Percentiles rank a stretch among this genome's conserved stretches.
These are phyloP conservation scores for Oreotragus oreotragus DNA, from an alignment of 2,113 vertebrate species.

Conservation along the genomic window DNA sequence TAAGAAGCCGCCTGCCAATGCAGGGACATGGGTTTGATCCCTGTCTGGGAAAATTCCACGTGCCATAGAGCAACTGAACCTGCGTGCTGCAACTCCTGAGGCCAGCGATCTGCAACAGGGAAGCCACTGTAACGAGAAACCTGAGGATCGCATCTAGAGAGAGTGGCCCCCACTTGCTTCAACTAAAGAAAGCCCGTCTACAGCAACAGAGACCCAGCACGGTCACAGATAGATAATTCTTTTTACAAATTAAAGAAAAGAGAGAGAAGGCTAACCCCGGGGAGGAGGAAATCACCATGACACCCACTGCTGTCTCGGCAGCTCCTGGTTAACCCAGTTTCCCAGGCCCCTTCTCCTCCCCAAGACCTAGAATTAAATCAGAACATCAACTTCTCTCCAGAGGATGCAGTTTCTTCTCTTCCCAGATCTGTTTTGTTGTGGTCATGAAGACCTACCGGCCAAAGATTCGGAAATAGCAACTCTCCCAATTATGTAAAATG, in stretches of 20 bases:
- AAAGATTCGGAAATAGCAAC: slow-evolving; percentile 69
- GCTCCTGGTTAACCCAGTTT: background rate
- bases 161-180: background rate
- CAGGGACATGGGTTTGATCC: background rate
- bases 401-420: slow-evolving; percentile 37
- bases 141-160: background rate
- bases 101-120: background rate
- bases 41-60: background rate
- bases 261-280: background rate
- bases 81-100: background rate
- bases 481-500: slow-evolving; percentile 69
- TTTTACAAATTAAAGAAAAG: background rate
- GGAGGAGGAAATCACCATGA: background rate
- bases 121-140: background rate
- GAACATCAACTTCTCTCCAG: background rate
- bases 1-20: background rate
- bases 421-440: slow-evolving; percentile 48
- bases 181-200: background rate
- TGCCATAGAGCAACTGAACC: background rate
- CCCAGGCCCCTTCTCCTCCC: background rate
- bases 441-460: slow-evolving; percentile 55
- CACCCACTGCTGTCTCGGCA: background rate
- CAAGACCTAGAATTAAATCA: background rate
- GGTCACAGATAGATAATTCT: background rate
- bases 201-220: background rate